phyloP scores from a whole-genome alignment of 2,113 vertebrate species.

The Trematocara zebra region DNA sequence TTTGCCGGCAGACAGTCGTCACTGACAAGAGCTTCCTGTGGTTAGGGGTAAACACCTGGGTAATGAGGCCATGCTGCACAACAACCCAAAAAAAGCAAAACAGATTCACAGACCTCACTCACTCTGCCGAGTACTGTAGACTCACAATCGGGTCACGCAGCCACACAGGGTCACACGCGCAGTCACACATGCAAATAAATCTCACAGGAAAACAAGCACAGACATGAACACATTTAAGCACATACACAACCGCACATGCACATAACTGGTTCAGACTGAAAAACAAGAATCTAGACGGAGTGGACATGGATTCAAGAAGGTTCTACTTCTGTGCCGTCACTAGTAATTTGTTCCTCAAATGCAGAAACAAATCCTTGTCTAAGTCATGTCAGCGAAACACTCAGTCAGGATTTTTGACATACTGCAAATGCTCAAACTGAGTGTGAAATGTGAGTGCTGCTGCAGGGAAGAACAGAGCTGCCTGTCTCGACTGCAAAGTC shows the following conservation, averaged over 20 bases:
- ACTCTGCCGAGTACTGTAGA: neutral
- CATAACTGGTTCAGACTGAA: slow-evolving; percentile 18
- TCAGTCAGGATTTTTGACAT: slow-evolving; percentile 17
- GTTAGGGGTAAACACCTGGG: slow-evolving; percentile 69
- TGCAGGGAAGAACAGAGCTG: neutral
- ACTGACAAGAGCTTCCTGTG: slow-evolving; percentile 65
- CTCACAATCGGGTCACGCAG: slow-evolving; percentile 12
- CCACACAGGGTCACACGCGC: neutral
- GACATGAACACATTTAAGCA: slow-evolving; percentile 10
- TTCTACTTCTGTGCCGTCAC: neutral
- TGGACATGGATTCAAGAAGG: neutral
- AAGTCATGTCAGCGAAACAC: neutral
- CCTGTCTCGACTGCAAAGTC: neutral
- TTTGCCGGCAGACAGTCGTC: slow-evolving; percentile 56
- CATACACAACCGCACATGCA: neutral
- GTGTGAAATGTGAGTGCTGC: neutral
- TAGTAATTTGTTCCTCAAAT: slow-evolving; percentile 28
- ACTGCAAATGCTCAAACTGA: neutral
- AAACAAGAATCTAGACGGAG: slow-evolving; percentile 20
- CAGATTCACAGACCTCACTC: neutral
- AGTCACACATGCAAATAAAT: neutral
- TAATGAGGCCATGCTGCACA: slow-evolving; percentile 58
- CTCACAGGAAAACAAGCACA: neutral
- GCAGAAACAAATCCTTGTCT: neutral
- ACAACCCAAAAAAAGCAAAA: neutral